phyloP scores from a whole-genome alignment of 64 coral and sea anemone genomes.

The Acropora tenuis region DNA sequence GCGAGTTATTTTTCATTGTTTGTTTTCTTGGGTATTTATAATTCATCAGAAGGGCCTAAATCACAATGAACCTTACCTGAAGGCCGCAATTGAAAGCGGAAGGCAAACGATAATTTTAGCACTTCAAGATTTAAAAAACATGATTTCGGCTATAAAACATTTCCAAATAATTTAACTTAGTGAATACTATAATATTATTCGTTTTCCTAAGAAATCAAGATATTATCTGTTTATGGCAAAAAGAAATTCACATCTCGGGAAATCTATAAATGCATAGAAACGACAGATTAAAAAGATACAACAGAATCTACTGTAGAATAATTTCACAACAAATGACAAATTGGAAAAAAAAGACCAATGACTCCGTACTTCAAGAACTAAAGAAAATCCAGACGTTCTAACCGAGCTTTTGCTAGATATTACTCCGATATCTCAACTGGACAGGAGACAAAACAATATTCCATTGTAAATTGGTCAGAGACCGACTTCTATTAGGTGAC shows the following conservation, averaged over 20 bases:
- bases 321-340: neutral
- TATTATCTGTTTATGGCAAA: neutral
- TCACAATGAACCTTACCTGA: neutral
- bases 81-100: slow-evolving; percentile 15
- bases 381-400: too few relatives aligned
- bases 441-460: neutral
- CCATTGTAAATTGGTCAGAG: neutral
- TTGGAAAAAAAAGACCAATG: too few relatives aligned
- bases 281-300: neutral
- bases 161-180: neutral
- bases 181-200: neutral
- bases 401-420: neutral
- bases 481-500: neutral
- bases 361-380: too few relatives aligned
- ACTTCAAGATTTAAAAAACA: neutral
- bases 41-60: neutral
- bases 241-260: neutral
- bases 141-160: neutral
- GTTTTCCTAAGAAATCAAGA: neutral
- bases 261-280: neutral
- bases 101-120: neutral
- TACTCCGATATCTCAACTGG: neutral
- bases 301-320: neutral
- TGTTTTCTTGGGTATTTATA: slow-evolving; percentile 14
- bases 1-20: slow-evolving; percentile 15